A percentile compares a stretch with the other conserved stretches of the same genome.
phyloP scores from a whole-genome alignment of 1,140 invertebrate species.

The Halesus radiatus region DNA sequence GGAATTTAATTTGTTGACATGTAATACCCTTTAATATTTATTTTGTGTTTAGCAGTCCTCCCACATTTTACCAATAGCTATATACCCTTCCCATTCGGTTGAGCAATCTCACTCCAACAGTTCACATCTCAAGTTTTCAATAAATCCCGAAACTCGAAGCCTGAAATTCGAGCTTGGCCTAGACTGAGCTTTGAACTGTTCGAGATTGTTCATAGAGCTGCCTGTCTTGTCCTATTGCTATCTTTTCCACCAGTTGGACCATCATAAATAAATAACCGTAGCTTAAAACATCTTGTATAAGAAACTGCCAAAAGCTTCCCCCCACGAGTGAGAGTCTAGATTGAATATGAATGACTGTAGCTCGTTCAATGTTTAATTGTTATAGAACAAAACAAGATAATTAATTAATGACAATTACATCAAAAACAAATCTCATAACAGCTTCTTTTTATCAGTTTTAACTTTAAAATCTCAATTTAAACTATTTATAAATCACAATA shows the following conservation, averaged over 20 bases:
- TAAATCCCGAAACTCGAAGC: neutral
- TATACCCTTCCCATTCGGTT: conserved; percentile 41
- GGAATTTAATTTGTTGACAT: conserved; percentile 27
- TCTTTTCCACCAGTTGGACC: conserved; percentile 49
- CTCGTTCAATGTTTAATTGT: conserved; percentile 12
- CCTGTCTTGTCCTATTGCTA: conserved; percentile 53
- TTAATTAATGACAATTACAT: neutral
- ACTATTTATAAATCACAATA: neutral
- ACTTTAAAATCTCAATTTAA: neutral
- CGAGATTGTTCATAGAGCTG: conserved; percentile 55
- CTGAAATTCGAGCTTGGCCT: neutral
- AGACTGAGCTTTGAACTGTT: conserved; percentile 46
- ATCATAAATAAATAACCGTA: conserved; percentile 11
- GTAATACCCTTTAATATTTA: conserved; percentile 32
- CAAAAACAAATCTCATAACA: neutral
- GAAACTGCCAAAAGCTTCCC: neutral
- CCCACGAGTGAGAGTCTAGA: neutral
- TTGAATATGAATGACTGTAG: conserved; percentile 1
- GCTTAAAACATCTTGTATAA: conserved; percentile 3
- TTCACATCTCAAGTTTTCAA: conserved; percentile 43
- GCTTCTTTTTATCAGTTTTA: neutral
- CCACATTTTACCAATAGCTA: neutral
- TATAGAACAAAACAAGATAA: neutral
- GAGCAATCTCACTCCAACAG: conserved; percentile 44
- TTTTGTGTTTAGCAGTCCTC: conserved; percentile 39